Percentiles rank a stretch among this genome's conserved stretches.
Evolutionary conservation across 1,140 invertebrate species (phyloP).

Genomic region (Bombus waltoni): DNA sequence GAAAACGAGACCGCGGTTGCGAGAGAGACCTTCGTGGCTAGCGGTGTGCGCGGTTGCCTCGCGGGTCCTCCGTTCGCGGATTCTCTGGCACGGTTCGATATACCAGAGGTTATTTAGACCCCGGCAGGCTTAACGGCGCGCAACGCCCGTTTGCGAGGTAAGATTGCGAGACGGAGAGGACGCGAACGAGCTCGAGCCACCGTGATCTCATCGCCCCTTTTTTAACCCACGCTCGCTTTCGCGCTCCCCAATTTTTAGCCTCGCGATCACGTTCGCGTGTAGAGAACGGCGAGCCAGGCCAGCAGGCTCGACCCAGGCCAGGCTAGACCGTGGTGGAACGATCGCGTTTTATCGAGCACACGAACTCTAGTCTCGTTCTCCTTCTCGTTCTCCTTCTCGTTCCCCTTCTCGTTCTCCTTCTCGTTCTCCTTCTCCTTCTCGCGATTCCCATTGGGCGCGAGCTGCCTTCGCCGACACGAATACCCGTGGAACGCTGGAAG

Average conservation of each 20-base stretch:
- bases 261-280: conserved; percentile 10
- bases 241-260: conserved; percentile 33
- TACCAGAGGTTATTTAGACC: conserved; percentile 57
- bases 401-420: too few relatives aligned
- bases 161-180: conserved; percentile 1
- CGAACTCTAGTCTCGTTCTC: neutral
- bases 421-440: too few relatives aligned
- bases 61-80: conserved; percentile 47
- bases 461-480: neutral
- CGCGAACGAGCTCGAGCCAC: neutral
- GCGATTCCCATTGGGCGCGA: neutral
- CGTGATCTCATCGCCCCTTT: conserved; percentile 47
- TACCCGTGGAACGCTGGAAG: neutral
- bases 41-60: conserved; percentile 7
- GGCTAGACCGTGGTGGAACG: neutral
- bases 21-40: conserved; percentile 39
- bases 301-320: neutral
- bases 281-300: neutral
- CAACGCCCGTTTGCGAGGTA: conserved; percentile 18
- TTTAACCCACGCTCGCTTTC: conserved; percentile 15
- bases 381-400: too few relatives aligned
- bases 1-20: conserved; percentile 51
- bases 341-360: conserved; percentile 17
- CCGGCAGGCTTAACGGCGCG: neutral
- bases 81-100: conserved; percentile 55